These are phyloP conservation scores for Hemiprocne comata DNA, from an alignment of 2,113 vertebrate genomes.

Conservation along the genomic window DNA sequence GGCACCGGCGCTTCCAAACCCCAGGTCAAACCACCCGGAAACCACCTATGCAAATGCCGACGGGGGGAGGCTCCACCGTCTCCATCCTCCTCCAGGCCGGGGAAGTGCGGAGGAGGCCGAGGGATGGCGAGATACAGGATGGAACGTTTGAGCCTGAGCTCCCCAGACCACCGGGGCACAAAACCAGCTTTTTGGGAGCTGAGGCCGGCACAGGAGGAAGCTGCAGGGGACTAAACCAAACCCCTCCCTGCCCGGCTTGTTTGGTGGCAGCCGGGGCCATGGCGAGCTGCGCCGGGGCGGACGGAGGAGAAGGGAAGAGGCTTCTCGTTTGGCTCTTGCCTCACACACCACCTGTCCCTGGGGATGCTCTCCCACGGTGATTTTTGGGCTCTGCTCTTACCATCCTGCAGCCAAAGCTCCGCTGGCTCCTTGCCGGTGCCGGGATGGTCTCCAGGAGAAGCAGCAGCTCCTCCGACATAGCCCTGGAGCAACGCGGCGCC, in stretches of 20 bases:
- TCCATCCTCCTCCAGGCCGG: neutral
- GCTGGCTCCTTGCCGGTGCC: no score
- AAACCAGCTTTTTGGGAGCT: neutral
- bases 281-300: neutral
- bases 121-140: rapidly evolving
- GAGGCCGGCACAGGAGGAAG: neutral
- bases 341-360: rapidly evolving
- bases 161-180: rapidly evolving
- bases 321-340: rapidly evolving
- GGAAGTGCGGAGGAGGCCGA: neutral
- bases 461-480: neutral
- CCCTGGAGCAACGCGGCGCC: neutral
- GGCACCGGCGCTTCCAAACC: neutral
- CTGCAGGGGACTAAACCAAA: neutral
- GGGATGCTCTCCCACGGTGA: rapidly evolving
- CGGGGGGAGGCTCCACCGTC: neutral
- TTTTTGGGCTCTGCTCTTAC: neutral
- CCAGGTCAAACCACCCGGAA: neutral
- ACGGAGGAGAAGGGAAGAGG: neutral
- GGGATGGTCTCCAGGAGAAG: neutral
- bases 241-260: neutral
- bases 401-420: neutral
- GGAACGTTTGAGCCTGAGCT: rapidly evolving
- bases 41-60: neutral
- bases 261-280: neutral